Conservation (phyloP, 35 echinoderm and acorn worm genomes). For the Acanthaster planci region DNA sequence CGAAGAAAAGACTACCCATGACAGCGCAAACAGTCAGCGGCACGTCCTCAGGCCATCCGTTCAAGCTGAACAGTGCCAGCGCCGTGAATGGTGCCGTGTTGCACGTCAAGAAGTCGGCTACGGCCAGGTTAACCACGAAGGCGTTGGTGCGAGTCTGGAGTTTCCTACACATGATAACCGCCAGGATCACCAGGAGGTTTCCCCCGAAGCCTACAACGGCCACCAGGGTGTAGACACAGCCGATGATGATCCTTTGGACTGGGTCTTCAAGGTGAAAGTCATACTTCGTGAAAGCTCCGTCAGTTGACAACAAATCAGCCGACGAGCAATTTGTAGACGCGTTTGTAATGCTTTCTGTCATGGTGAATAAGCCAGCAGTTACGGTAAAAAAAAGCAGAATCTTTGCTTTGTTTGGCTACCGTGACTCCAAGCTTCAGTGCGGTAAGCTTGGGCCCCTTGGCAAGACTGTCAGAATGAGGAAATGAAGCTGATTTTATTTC, state of each 20-base stretch:
- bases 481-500: too few species aligned
- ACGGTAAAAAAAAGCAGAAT: too few species aligned
- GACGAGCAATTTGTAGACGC: too few species aligned
- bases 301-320: too few species aligned
- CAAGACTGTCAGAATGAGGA: too few species aligned
- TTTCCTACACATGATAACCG: constrained; percentile 58
- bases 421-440: too few species aligned
- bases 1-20: constrained; percentile 42
- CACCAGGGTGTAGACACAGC: constrained; percentile 34
- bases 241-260: constrained; percentile 44
- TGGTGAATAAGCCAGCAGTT: too few species aligned
- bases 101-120: constrained; percentile 49
- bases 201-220: constrained; percentile 44
- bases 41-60: constrained; percentile 62
- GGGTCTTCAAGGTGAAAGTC: constrained; percentile 27
- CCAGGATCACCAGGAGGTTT: constrained; percentile 67
- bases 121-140: too few species aligned
- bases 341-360: too few species aligned
- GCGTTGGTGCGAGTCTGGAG: constrained; percentile 69
- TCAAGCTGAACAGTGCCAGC: constrained; percentile 33
- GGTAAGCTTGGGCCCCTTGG: too few species aligned
- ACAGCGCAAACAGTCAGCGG: constrained; percentile 41
- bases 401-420: too few species aligned
- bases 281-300: too few species aligned
- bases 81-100: not conserved